Evolutionary conservation across 1,140 invertebrate species (phyloP), one percentile per base, ranked within the genome.

Genomic region (Drosophila grimshawi): DNA sequence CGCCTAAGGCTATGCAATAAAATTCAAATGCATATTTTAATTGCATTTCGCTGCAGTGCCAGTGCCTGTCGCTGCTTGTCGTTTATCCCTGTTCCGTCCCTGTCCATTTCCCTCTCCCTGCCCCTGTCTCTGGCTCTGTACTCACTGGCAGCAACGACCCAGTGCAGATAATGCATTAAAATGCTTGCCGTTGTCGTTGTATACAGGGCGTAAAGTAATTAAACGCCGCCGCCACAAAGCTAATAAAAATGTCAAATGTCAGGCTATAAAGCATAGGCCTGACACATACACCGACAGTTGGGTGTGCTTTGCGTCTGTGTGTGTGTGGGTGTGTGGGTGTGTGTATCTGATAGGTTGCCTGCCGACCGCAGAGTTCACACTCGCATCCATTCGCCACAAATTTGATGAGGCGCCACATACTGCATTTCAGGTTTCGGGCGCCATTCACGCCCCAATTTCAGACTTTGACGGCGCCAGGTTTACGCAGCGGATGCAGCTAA

Each of bases 181-280:
- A 60, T 63, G 67, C 45, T 57, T 37, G 67, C 61, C 76, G n/a
- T 43, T 43, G 39, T 43, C n/a, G 76, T 77, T 83, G 68, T 73
- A 62, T 46, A 57, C 80, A 70, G 75, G 41, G 77, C 67, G 69
- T 71, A 85, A 85, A 85, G 81, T 85, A 85, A 85, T 85, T 85
- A 85, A 85, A 85, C 81, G 81, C 59, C 81, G 81, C 79, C 77
- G 81, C 81, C 81, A 41, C 81, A 85, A 85, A 80, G 81, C 81
- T 85, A 85, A 85, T 85, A 85, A 85, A 85, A 85, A 85, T 85
- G 81, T 85, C 81, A 85, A 85, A 85, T 80, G 81, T 85, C 81
- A 74, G 81, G 30, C 81, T 62, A 85, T 85, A 85, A 85, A 85
- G 73, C 81, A 85, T 85, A 80, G 73, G 77, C 81, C 76, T 49